Evolutionary conservation across 1,140 invertebrate species (phyloP), one percentile per base, ranked within the genome.

Genomic region (Triops longicaudatus): DNA sequence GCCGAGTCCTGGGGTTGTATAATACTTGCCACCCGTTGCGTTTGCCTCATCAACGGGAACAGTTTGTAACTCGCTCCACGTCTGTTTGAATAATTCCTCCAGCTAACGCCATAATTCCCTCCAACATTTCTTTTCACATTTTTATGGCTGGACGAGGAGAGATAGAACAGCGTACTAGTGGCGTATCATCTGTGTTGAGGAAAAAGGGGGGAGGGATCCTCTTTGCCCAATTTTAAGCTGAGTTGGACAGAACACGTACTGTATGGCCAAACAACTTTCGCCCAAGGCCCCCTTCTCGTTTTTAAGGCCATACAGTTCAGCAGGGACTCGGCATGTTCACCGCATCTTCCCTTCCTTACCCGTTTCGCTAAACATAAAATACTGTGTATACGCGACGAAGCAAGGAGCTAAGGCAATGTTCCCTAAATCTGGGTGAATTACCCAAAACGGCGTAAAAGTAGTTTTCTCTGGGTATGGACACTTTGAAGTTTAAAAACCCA

Each of bases 71-170:
- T 5, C 50, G 14, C 14, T 3, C n/a, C 50, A 63, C 50, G 50
- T 63, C 22, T 22, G 50, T 14, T 22, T 63, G 50, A 63, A 63
- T 63, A 63, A 63, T 22, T 63, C 22, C 50, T 63, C 50, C 14
- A 22, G 50, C 50, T 22, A 63, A 63, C 50, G 50, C 50, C 50
- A 63, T 63, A 63, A 63, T 63, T 63, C 50, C 50, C 50, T 63
- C 31, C 50, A 22, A 63, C 50, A n/a, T 63, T 63, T 63, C 17
- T 6, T 22, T 63, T 63, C 6, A n/a, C 17, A 12, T 22, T 63
- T 63, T 63, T 63, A 63, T 63, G 50, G 50, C 50, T 63, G 17
- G n/a, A 63, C 50, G 22, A 14, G 10, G 10, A 37, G 50, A 63
- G 50, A 63, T 63, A 63, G 14, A 6, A 1, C 31, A 37, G 31